A percentile compares a stretch with the other conserved stretches of the same genome.
Conservation (phyloP, 2,113 vertebrate genomes). For the Leptobrachium leishanense region DNA sequence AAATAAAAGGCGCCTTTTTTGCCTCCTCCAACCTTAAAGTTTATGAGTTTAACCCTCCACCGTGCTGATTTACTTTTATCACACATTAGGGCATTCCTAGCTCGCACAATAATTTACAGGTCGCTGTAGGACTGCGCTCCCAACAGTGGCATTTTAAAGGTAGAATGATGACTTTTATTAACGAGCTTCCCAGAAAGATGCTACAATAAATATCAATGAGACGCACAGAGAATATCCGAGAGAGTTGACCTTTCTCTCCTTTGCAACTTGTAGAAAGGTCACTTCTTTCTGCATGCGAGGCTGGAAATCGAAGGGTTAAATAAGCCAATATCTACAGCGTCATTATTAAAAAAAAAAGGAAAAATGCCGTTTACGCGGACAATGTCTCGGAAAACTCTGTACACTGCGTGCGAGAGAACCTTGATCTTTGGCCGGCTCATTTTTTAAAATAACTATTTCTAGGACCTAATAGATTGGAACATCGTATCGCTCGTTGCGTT, state of each 20-base stretch:
- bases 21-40: too few relatives aligned
- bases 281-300: not conserved
- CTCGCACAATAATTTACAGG: not conserved
- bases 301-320: constrained; percentile 26
- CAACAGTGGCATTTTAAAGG: not conserved
- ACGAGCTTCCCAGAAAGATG: constrained; percentile 4
- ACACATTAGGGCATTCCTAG: not conserved
- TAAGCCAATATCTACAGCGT: constrained; percentile 11
- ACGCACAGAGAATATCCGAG: constrained; percentile 1
- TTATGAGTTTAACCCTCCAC: too few relatives aligned
- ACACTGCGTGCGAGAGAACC: constrained; percentile 1
- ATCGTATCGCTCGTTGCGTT: constrained; percentile 31
- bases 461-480: constrained; percentile 35
- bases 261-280: constrained; percentile 28
- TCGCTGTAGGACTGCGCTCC: not conserved
- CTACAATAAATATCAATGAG: constrained; percentile 37
- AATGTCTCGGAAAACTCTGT: constrained; percentile 12
- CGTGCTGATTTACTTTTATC: too few relatives aligned
- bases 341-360: not conserved
- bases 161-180: constrained; percentile 29
- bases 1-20: too few relatives aligned
- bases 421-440: constrained; percentile 21
- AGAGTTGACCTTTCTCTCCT: constrained; percentile 24
- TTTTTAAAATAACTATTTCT: constrained; percentile 36
- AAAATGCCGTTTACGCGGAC: constrained; percentile 9